These are phyloP conservation scores for Progne subis DNA, from an alignment of 2,113 vertebrate species.

Conservation along the genomic window DNA sequence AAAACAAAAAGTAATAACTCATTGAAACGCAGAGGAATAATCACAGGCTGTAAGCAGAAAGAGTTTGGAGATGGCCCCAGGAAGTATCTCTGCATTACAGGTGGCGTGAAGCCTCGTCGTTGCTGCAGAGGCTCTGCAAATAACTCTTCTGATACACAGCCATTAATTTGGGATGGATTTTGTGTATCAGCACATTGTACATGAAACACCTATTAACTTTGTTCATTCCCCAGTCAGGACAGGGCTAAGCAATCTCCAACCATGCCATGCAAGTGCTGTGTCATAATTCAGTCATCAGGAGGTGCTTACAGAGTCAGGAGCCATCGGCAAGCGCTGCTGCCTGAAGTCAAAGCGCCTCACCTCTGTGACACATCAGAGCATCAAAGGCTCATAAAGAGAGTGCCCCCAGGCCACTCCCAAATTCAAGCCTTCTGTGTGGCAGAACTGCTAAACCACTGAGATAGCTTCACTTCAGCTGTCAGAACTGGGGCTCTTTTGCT, in stretches of 20 bases:
- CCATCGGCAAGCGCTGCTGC: neutral
- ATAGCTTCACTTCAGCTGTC: constrained; percentile 59
- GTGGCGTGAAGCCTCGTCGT: neutral
- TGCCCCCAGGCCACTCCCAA: constrained; percentile 65
- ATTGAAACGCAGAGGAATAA: neutral
- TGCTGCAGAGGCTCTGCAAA: neutral
- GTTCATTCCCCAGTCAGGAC: neutral
- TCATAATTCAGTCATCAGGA: constrained; percentile 58
- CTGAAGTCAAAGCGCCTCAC: constrained; percentile 46
- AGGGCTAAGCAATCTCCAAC: neutral
- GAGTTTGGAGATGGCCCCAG: neutral
- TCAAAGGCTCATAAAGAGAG: constrained; percentile 60
- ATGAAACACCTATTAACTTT: neutral
- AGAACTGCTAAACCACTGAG: constrained; percentile 16
- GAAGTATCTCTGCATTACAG: neutral
- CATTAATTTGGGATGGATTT: neutral
- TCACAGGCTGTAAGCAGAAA: neutral
- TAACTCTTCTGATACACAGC: neutral
- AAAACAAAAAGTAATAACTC: neutral
- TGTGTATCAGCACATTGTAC: neutral
- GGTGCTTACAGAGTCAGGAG: constrained; percentile 20
- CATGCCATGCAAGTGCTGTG: neutral
- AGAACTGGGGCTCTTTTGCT: constrained; percentile 42
- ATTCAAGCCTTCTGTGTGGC: constrained; percentile 38
- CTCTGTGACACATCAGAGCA: constrained; percentile 57